phyloP scores from a whole-genome alignment of 2,113 vertebrate genomes.

The Rhombomys opimus region DNA sequence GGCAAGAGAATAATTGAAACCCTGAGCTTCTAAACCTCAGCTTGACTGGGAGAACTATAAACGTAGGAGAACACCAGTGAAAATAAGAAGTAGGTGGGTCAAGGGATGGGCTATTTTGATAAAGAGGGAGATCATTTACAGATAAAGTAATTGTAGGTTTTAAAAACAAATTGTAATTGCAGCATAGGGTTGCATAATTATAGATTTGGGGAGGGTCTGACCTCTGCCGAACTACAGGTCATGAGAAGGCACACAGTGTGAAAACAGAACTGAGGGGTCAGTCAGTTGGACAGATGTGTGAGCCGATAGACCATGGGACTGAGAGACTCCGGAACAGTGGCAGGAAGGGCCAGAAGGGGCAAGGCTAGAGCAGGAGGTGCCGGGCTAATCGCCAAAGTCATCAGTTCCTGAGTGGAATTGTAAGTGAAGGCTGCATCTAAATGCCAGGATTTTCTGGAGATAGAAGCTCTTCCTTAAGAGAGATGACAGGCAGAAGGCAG shows the following conservation, averaged over 20 bases:
- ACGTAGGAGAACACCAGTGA: not conserved
- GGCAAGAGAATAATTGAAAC: not conserved
- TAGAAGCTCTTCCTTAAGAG: not conserved
- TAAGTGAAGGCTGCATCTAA: accelerated
- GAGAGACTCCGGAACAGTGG: not conserved
- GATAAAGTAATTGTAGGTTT: not conserved
- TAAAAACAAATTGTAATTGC: not conserved
- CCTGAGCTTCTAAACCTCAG: not conserved
- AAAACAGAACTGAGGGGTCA: not conserved
- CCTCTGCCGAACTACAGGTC: not conserved
- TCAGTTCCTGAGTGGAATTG: not conserved
- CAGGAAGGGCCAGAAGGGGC: not conserved
- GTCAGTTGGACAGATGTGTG: not conserved
- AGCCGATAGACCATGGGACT: not conserved
- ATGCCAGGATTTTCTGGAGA: not conserved
- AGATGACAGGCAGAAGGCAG: not conserved
- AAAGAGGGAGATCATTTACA: not conserved
- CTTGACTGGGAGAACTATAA: not conserved
- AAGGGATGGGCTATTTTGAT: not conserved
- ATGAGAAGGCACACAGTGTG: not conserved
- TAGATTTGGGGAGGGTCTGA: not conserved
- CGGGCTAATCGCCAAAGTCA: not conserved
- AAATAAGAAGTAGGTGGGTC: not conserved
- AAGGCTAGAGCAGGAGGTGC: not conserved
- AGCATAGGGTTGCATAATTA: not conserved